A percentile compares a stretch with the other conserved stretches of the same genome.
Conservation (phyloP, 2,888 invertebrate species). For the Stenurella melanura region DNA sequence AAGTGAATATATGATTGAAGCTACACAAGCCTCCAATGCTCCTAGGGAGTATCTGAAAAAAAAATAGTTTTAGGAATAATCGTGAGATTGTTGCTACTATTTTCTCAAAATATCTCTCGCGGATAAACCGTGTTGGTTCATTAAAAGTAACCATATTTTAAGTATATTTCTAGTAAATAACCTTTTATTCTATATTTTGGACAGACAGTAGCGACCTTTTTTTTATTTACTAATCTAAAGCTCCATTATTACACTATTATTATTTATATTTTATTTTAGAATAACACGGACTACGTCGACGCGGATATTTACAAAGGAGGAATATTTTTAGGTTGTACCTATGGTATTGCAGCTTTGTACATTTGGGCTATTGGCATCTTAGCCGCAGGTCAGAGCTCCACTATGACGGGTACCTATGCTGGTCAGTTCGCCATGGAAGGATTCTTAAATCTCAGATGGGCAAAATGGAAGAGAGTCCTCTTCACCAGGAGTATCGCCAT, state of each 20-base stretch:
- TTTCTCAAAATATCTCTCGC: too few relatives aligned
- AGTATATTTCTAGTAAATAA: too few relatives aligned
- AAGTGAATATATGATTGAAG: too few relatives aligned
- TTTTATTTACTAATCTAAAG: too few relatives aligned
- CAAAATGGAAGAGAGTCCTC: slow-evolving; percentile 89
- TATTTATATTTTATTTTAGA: slow-evolving; percentile 63
- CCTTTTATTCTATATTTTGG: too few relatives aligned
- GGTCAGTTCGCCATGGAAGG: slow-evolving; percentile 93
- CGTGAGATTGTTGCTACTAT: too few relatives aligned
- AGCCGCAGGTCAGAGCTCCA: slow-evolving; percentile 88
- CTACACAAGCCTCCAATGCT: too few relatives aligned
- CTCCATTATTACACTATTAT: background rate
- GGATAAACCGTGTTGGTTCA: too few relatives aligned
- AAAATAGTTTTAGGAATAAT: too few relatives aligned
- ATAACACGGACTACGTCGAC: slow-evolving; percentile 75
- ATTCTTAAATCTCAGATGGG: slow-evolving; percentile 89
- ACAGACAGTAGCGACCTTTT: too few relatives aligned
- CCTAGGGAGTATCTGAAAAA: too few relatives aligned
- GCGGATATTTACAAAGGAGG: slow-evolving; percentile 85
- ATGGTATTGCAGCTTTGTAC: slow-evolving; percentile 84
- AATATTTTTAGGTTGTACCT: slow-evolving; percentile 84
- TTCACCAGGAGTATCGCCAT: slow-evolving; percentile 92
- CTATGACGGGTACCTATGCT: slow-evolving; percentile 88
- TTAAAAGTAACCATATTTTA: too few relatives aligned
- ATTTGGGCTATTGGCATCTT: slow-evolving; percentile 89